Evolutionary conservation across 2,888 invertebrate species (phyloP).

Genomic region (Dugesia japonica): DNA sequence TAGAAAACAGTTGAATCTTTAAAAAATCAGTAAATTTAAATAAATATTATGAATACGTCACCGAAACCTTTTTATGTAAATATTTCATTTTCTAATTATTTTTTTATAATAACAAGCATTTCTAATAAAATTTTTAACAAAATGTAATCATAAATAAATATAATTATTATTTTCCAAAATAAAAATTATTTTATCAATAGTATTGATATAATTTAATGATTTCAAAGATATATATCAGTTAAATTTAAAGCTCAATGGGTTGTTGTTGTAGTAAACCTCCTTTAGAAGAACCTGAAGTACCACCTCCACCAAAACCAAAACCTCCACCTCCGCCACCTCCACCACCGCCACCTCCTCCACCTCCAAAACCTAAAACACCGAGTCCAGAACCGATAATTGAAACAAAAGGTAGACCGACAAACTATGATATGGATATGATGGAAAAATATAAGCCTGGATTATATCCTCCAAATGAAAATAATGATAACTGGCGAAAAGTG

Average conservation of each 20-base stretch:
- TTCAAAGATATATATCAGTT: too few species aligned
- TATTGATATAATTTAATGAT: too few species aligned
- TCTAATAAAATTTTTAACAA: too few species aligned
- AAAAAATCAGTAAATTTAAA: too few species aligned
- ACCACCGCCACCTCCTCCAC: slow-evolving; percentile 1
- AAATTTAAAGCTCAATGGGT: not conserved
- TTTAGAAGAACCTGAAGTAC: not conserved
- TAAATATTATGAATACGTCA: too few species aligned
- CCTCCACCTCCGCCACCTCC: not conserved
- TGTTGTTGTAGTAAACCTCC: slow-evolving; percentile 3
- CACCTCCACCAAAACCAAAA: not conserved
- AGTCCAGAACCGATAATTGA: slow-evolving; percentile 6
- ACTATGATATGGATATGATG: not conserved
- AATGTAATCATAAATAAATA: too few species aligned
- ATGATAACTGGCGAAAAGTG: slow-evolving; percentile 4
- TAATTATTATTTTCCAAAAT: too few species aligned
- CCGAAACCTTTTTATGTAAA: too few species aligned
- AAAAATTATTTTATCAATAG: too few species aligned
- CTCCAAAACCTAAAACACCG: not conserved
- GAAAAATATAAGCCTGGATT: not conserved
- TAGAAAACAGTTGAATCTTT: too few species aligned
- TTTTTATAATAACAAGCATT: too few species aligned
- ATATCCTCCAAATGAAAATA: not conserved
- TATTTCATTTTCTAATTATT: too few species aligned
- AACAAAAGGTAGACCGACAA: not conserved